These are phyloP conservation scores for Menidia beryllina DNA, from an alignment of 2,113 vertebrate genomes.

Conservation along the genomic window DNA sequence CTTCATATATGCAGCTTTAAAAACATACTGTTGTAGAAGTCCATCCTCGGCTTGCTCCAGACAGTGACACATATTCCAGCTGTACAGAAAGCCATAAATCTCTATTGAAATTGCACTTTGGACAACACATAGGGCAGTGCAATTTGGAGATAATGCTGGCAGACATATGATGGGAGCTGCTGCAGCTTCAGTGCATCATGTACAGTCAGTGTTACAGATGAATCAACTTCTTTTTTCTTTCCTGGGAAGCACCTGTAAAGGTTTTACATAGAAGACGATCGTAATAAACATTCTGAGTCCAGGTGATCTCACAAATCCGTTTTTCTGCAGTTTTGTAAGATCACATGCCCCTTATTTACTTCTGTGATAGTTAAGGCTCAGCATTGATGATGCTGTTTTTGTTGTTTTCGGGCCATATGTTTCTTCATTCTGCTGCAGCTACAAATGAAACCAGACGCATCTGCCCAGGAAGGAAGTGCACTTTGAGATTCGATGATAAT, in stretches of 20 bases:
- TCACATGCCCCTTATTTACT: conserved; percentile 6
- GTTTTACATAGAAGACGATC: too few relatives aligned
- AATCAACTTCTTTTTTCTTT: background rate
- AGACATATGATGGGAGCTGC: conserved; percentile 18
- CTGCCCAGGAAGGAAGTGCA: conserved; percentile 46
- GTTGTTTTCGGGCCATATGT: conserved; percentile 38
- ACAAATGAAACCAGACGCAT: conserved; percentile 38
- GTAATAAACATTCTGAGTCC: too few relatives aligned
- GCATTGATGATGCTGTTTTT: conserved; percentile 36
- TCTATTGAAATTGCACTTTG: conserved; percentile 1
- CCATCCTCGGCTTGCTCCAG: conserved; percentile 6
- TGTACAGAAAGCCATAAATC: conserved; percentile 35
- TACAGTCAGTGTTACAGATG: too few relatives aligned
- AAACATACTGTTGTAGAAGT: background rate
- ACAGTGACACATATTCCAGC: background rate
- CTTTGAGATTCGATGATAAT: conserved; percentile 22
- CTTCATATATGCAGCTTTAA: too few relatives aligned
- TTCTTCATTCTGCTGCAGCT: conserved; percentile 34
- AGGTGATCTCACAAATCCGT: too few relatives aligned
- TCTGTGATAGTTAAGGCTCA: conserved; percentile 11
- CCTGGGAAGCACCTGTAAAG: background rate
- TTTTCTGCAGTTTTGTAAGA: conserved; percentile 31
- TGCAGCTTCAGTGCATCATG: conserved; percentile 16
- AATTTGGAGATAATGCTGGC: background rate
- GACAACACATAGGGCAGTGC: background rate